Conservation (phyloP, 2,888 invertebrate species). For the Ichneumon xanthorius region DNA sequence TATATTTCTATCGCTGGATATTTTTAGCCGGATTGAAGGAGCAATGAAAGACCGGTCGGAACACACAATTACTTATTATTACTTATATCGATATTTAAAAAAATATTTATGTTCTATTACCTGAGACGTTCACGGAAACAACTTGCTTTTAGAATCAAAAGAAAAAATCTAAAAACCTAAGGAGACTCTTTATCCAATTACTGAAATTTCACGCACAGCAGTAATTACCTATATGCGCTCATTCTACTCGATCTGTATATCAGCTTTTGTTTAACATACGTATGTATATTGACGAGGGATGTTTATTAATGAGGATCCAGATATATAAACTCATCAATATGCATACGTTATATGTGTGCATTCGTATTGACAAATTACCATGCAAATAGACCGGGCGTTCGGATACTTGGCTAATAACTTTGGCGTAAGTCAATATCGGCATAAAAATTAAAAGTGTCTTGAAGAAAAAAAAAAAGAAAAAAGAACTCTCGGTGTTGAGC, state of each 20-base stretch:
- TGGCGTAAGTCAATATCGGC: background rate
- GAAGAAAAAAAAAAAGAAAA: background rate
- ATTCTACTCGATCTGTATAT: background rate
- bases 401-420: background rate
- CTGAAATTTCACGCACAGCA: background rate
- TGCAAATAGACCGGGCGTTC: background rate
- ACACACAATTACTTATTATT: background rate
- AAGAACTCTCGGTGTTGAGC: background rate
- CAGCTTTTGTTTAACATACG: constrained; percentile 6
- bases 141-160: background rate
- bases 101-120: too few relatives aligned
- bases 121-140: too few relatives aligned
- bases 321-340: constrained; percentile 16
- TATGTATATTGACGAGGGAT: constrained; percentile 6
- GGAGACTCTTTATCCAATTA: background rate
- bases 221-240: background rate
- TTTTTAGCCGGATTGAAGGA: constrained; percentile 2
- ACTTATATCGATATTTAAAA: background rate
- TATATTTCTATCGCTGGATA: constrained; percentile 4
- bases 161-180: background rate
- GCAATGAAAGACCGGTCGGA: background rate
- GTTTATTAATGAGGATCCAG: constrained; percentile 5
- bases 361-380: background rate
- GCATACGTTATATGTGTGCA: constrained; percentile 2
- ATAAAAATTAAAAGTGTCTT: background rate